These are phyloP conservation scores for Drosophila littoralis DNA, from an alignment of 1,140 invertebrate species.

Conservation along the genomic window DNA sequence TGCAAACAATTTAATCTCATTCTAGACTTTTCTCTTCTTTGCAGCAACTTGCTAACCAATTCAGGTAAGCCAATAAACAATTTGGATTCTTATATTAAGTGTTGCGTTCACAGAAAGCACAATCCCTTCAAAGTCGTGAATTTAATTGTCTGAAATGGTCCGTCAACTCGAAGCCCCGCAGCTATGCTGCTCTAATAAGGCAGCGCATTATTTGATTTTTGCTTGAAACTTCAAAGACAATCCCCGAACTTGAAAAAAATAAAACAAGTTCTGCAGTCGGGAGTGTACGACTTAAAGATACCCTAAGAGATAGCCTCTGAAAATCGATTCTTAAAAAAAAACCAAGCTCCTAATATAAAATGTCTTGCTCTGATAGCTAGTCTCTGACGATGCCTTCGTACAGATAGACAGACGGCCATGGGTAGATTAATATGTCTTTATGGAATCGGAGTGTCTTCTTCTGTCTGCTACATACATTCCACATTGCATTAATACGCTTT, in stretches of 20 bases:
- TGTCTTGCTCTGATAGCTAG: too few species aligned
- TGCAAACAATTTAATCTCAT: conserved; percentile 11
- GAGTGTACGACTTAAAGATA: background rate
- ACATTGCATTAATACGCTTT: background rate
- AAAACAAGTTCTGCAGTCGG: background rate
- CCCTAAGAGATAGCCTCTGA: too few species aligned
- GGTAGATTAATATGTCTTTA: background rate
- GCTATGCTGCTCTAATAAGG: conserved; percentile 42
- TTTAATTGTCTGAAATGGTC: conserved; percentile 28
- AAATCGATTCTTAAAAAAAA: too few species aligned
- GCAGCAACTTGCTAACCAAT: conserved; percentile 52
- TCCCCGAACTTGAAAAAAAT: too few species aligned
- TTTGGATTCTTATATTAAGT: background rate
- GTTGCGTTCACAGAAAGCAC: background rate
- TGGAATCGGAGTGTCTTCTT: background rate
- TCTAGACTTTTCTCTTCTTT: conserved; percentile 20
- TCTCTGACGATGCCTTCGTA: too few species aligned
- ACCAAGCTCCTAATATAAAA: too few species aligned
- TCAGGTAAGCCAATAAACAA: conserved; percentile 51
- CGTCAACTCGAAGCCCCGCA: background rate
- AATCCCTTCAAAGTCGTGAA: conserved; percentile 4
- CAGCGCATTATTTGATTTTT: conserved; percentile 45
- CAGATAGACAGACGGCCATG: too few species aligned
- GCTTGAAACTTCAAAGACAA: conserved; percentile 45
- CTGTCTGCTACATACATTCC: too few species aligned